These are phyloP conservation scores for Macrobrachium nipponense DNA, from an alignment of 1,140 invertebrate genomes.

Conservation along the genomic window DNA sequence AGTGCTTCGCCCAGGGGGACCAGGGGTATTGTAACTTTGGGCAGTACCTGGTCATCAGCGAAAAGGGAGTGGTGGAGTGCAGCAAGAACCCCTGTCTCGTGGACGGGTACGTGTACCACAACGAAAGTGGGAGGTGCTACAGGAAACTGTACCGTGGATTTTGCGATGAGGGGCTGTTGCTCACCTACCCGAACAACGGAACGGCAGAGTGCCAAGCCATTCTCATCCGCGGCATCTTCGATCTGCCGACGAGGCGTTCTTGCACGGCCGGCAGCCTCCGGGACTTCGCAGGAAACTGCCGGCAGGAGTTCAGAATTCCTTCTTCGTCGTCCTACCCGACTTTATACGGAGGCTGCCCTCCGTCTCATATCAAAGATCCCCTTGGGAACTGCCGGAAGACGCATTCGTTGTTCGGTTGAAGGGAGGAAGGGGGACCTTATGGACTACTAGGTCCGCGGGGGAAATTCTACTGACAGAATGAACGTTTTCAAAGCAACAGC, in stretches of 20 bases:
- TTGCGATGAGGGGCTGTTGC: slow-evolving; percentile 18
- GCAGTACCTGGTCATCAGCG: slow-evolving; percentile 31
- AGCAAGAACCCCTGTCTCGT: slow-evolving; percentile 34
- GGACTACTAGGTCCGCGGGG: background rate
- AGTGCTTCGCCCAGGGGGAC: slow-evolving; percentile 45
- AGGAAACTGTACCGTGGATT: slow-evolving; percentile 49
- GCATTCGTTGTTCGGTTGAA: background rate
- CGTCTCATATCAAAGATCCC: background rate
- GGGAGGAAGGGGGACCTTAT: background rate
- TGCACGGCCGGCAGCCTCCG: slow-evolving; percentile 40
- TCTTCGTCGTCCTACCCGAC: slow-evolving; percentile 35
- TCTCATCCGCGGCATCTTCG: slow-evolving; percentile 37
- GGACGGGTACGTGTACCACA: slow-evolving; percentile 39
- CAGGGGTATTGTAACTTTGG: slow-evolving; percentile 43
- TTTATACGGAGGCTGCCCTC: slow-evolving; percentile 13
- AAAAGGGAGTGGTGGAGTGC: slow-evolving; percentile 35
- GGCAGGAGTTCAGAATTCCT: slow-evolving; percentile 35
- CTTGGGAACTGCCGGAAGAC: slow-evolving; percentile 10
- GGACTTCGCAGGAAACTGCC: slow-evolving; percentile 28
- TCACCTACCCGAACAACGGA: slow-evolving; percentile 5
- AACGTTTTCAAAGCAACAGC: background rate
- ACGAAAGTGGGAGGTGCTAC: slow-evolving; percentile 24
- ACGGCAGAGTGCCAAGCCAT: slow-evolving; percentile 42
- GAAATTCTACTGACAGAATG: background rate
- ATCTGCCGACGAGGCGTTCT: slow-evolving; percentile 23